phyloP scores from a whole-genome alignment of 2,113 vertebrate genomes.

The Gobius niger region DNA sequence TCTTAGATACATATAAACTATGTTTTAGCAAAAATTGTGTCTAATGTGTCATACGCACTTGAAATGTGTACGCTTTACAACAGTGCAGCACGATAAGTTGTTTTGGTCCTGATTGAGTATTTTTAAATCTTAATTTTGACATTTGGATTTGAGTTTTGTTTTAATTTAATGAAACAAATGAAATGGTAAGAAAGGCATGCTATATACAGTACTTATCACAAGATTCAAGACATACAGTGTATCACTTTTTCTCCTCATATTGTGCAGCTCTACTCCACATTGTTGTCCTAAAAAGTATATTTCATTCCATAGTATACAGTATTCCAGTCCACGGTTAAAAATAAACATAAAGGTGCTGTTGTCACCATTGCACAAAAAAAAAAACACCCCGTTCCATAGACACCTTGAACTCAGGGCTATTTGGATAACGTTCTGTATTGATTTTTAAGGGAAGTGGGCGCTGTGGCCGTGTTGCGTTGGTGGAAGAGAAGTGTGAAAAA shows the following conservation, averaged over 20 bases:
- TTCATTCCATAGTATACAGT: not conserved
- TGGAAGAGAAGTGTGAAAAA: conserved; percentile 44
- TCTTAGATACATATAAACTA: too few relatives aligned
- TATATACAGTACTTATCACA: too few relatives aligned
- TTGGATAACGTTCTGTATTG: conserved; percentile 26
- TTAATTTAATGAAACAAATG: too few relatives aligned
- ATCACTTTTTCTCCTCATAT: not conserved
- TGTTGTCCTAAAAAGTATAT: not conserved
- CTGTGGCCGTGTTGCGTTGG: conserved; percentile 18
- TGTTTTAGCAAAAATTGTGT: too few relatives aligned
- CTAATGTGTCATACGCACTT: too few relatives aligned
- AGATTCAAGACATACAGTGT: too few relatives aligned
- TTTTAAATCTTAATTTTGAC: too few relatives aligned
- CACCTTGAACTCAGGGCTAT: conserved; percentile 15
- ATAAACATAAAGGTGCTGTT: conserved; percentile 21
- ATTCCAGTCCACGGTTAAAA: conserved; percentile 5
- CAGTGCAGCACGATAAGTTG: too few relatives aligned
- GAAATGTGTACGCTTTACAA: too few relatives aligned
- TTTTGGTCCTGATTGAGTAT: too few relatives aligned
- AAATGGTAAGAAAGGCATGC: too few relatives aligned
- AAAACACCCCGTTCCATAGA: conserved; percentile 6
- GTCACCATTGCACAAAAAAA: not conserved
- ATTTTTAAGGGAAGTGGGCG: conserved; percentile 25
- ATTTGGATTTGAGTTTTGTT: too few relatives aligned
- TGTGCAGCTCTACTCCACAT: not conserved